These are phyloP conservation scores for Drosophila picticornis DNA, from an alignment of 2,888 invertebrate species.

Conservation along the genomic window DNA sequence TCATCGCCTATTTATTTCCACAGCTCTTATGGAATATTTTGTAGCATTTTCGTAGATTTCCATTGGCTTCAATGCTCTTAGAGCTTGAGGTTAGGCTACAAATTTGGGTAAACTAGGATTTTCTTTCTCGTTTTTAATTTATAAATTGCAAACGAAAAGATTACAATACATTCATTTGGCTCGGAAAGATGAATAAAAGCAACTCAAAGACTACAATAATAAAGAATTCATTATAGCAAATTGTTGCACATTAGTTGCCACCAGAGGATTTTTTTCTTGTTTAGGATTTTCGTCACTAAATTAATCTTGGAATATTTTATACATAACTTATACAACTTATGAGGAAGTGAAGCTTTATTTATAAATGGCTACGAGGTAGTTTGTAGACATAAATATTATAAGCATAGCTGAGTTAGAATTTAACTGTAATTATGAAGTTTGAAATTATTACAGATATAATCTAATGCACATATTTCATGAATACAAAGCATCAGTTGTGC, in stretches of 20 bases:
- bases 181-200: not conserved
- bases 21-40: slow-evolving; percentile 37
- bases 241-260: not conserved
- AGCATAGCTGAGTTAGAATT: not conserved
- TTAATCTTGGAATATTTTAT: not conserved
- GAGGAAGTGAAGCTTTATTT: not conserved
- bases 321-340: not conserved
- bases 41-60: slow-evolving; percentile 27
- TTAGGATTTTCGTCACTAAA: not conserved
- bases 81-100: not conserved
- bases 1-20: slow-evolving; percentile 49
- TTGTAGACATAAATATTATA: not conserved
- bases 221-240: not conserved
- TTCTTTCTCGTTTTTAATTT: not conserved
- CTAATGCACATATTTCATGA: slow-evolving; percentile 6
- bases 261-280: not conserved
- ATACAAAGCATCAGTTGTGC: not conserved
- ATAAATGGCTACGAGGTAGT: not conserved
- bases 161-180: not conserved
- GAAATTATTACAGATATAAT: slow-evolving; percentile 2
- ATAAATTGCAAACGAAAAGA: not conserved
- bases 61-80: slow-evolving; percentile 5
- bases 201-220: not conserved
- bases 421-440: no score
- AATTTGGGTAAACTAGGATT: not conserved